Conservation (phyloP, 2,797 vertebrate genomes). For the Yasuhikotakia modesta region DNA sequence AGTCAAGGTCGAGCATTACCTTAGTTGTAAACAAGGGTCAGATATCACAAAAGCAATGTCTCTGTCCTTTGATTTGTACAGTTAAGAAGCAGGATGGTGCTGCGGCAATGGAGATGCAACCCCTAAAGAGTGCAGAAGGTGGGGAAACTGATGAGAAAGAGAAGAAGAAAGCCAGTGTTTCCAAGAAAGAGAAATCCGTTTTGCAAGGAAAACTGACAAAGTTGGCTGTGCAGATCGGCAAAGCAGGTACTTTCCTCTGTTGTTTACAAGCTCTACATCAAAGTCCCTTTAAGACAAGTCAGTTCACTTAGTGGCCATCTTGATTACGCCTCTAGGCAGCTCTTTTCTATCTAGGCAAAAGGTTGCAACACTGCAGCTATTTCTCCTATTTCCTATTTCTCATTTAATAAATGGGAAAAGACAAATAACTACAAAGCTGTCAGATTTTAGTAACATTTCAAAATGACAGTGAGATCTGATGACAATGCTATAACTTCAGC, state of each 20-base stretch:
- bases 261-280: background rate
- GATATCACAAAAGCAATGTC: constrained; percentile 12
- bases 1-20: constrained; percentile 8
- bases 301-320: background rate
- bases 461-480: background rate
- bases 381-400: too few relatives aligned
- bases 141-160: constrained; percentile 91
- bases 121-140: constrained; percentile 96
- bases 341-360: too few relatives aligned
- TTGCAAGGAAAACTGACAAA: constrained; percentile 98
- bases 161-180: constrained; percentile 88
- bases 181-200: constrained; percentile 98
- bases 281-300: background rate
- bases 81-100: constrained; percentile 98
- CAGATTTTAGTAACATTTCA: background rate
- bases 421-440: background rate
- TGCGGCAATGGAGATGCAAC: constrained; percentile 99
- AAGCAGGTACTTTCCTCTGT: constrained; percentile 84
- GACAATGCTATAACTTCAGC: background rate
- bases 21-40: background rate
- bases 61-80: constrained; percentile 70
- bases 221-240: constrained; percentile 97
- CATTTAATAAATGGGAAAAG: too few relatives aligned
- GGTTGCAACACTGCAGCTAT: too few relatives aligned
- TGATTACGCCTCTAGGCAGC: background rate